Evolutionary conservation across 2,797 vertebrate species (phyloP).

Genomic region (Caiman crocodilus): DNA sequence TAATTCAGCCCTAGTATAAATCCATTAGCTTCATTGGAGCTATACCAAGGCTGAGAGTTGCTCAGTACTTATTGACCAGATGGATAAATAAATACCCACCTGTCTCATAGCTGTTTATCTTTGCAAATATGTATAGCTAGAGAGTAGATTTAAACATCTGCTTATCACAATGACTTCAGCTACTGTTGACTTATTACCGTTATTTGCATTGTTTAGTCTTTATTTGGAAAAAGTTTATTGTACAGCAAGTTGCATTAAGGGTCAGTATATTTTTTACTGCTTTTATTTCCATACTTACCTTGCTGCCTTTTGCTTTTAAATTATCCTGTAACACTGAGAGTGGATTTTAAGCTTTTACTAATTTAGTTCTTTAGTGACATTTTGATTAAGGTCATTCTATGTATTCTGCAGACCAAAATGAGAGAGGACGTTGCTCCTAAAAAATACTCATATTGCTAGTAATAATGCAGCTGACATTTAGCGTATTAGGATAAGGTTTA

Average conservation of each 20-base stretch:
- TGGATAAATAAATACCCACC: not conserved
- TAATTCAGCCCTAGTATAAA: not conserved
- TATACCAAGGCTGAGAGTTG: not conserved
- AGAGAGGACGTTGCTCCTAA: not conserved
- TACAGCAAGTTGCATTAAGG: accelerated
- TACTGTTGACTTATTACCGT: not conserved
- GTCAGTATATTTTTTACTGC: not conserved
- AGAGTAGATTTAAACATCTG: not conserved
- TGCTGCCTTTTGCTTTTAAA: not conserved
- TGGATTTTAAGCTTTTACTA: not conserved
- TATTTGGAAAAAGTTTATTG: not conserved
- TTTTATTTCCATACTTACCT: not conserved
- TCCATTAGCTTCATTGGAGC: not conserved
- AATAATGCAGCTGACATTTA: not conserved
- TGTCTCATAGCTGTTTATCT: not conserved
- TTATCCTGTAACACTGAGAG: not conserved
- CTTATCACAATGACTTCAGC: not conserved
- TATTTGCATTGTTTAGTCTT: not conserved
- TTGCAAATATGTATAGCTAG: not conserved
- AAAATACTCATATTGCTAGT: not conserved
- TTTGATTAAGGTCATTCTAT: not conserved
- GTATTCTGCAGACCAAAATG: not conserved
- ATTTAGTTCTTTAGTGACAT: not conserved
- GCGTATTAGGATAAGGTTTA: not conserved
- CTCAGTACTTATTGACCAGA: too few species aligned